Conservation (phyloP, 2,888 invertebrate genomes). For the Polydrusus cervinus region DNA sequence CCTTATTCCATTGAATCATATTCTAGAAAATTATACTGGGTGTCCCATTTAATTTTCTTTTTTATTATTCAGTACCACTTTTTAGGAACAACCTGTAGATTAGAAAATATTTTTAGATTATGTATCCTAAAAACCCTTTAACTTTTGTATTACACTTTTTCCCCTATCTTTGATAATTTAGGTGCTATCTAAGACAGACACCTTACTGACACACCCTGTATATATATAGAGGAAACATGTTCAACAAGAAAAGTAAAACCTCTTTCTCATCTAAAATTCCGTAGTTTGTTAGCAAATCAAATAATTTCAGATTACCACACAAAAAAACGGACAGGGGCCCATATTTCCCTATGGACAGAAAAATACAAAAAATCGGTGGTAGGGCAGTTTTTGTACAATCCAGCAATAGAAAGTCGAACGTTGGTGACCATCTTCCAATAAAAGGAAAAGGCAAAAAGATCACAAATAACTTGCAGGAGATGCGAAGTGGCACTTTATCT, state of each 20-base stretch:
- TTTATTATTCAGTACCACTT: no score
- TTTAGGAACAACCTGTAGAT: no score
- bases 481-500: constrained; percentile 15
- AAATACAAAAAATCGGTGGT: neutral
- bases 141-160: no score
- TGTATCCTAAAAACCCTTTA: no score
- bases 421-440: constrained; percentile 16
- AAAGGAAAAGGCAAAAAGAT: constrained; percentile 1
- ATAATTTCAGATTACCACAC: neutral
- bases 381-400: neutral
- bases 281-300: neutral
- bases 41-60: no score
- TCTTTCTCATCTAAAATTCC: neutral
- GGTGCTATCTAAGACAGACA: no score
- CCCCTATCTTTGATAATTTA: no score
- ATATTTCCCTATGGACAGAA: neutral
- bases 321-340: neutral
- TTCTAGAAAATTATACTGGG: no score
- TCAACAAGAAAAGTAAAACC: neutral
- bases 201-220: no score
- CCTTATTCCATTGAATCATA: no score
- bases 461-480: neutral
- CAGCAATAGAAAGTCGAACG: neutral
- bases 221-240: neutral
- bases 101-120: no score